Conservation (phyloP, 2,113 vertebrate genomes). For the Gnathonemus longibarbis region DNA sequence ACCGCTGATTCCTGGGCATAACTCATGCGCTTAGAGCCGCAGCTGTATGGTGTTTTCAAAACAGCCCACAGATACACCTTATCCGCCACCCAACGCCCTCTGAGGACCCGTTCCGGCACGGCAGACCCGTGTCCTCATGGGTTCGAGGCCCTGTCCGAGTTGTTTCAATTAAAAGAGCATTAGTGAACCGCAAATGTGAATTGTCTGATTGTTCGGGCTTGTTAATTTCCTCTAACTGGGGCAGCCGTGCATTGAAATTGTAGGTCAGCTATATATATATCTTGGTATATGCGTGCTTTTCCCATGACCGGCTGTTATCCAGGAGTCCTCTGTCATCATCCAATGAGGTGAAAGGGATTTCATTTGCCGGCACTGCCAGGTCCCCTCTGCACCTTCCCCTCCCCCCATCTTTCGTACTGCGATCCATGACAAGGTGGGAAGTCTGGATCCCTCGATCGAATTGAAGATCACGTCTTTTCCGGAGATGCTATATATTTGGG, state of each 20-base stretch:
- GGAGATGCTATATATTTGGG: not conserved
- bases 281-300: not conserved
- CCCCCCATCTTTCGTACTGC: not conserved
- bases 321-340: not conserved
- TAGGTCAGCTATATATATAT: constrained; percentile 12
- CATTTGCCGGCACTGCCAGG: not conserved
- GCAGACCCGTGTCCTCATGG: not conserved
- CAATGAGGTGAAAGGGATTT: not conserved
- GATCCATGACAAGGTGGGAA: not conserved
- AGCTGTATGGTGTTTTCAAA: not conserved
- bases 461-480: not conserved
- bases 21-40: not conserved
- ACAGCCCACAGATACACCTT: not conserved
- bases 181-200: not conserved
- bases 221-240: constrained; percentile 1
- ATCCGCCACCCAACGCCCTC: not conserved
- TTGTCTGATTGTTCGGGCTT: not conserved
- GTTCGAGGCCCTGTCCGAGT: not conserved
- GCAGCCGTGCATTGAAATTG: not conserved
- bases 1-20: no score
- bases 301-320: not conserved
- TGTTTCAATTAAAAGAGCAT: not conserved
- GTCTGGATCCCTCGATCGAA: not conserved
- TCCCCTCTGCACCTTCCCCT: not conserved
- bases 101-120: not conserved